Evolutionary conservation across 1,140 invertebrate genomes (phyloP), one percentile per base, ranked within the genome.

Genomic region (Drosophila aff.): DNA sequence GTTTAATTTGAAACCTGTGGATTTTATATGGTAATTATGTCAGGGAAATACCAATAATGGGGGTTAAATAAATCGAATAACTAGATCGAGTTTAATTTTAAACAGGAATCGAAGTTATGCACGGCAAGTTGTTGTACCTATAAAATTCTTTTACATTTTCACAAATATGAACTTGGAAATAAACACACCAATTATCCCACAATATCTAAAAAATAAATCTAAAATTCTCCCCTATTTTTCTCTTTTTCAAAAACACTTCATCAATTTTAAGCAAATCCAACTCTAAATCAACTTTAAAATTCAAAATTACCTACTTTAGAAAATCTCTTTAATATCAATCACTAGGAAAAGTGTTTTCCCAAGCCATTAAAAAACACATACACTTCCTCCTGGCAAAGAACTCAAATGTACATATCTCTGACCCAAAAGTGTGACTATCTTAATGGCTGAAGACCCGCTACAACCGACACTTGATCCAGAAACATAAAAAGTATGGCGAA

Each of bases 351-450:
- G 18, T 33, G 61, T 41, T 64, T 49, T 43, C 18, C 58, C 15
- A 41, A 16, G 21, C 8, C 33, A 55, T 23, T 26, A 21, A 73
- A 69, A 50, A 31, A 23, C 23, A 31, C 16, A 6, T 15, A 60
- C 69, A 38, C 55, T 61, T 73, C 44, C 68, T 52, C 38, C 36
- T 40, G 1, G 9, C 11, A 40, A 49, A 3, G 23, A 5, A 3
- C 18, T 33, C 31, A 44, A 9, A 0, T 49, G 15, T 28, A 26
- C 26, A 26, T 6, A 31, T 40, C 47, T 81, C 40, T 18, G n/a
- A 15, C 6, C n/a, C 33, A 38, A 71, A 55, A 36, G 81, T 84
- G 81, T 81, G 62, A 76, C 67, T 76, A 68, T 60, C 38, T 75
- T 71, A 83, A 69, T 69, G 64, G 33, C 21, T 36, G 33, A 11